phyloP scores from a whole-genome alignment of 2,113 vertebrate species.

The Oceanodroma tethys region DNA sequence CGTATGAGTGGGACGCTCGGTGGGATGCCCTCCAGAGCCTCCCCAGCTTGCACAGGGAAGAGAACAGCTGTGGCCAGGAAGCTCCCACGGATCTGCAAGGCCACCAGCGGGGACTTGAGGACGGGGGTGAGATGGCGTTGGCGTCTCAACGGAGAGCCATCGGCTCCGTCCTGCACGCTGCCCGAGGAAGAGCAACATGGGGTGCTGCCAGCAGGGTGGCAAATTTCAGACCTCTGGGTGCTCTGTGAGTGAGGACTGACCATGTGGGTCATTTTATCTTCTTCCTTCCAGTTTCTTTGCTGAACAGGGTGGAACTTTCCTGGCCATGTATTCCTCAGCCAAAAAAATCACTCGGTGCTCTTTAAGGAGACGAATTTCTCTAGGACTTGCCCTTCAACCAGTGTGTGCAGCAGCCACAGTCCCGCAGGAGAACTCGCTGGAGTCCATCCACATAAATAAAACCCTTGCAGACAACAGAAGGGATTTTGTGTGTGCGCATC shows the following conservation, averaged over 20 bases:
- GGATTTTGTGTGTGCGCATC: not conserved
- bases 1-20: not conserved
- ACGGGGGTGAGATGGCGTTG: not conserved
- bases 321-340: not conserved
- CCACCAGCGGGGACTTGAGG: not conserved
- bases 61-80: not conserved
- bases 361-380: not conserved
- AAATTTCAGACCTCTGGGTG: rapidly evolving
- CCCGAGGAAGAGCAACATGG: not conserved
- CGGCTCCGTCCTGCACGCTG: not conserved
- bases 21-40: not conserved
- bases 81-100: not conserved
- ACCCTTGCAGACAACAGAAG: not conserved
- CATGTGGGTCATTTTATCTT: not conserved
- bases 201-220: not conserved
- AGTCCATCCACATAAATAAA: not conserved
- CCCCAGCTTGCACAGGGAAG: not conserved
- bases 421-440: rapidly evolving
- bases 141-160: not conserved
- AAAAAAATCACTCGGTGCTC: not conserved
- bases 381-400: not conserved
- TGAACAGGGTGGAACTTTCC: not conserved
- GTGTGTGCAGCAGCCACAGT: rapidly evolving
- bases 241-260: not conserved
- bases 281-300: not conserved